phyloP scores from a whole-genome alignment of 2,113 vertebrate genomes.

The Elaphurus davidianus region DNA sequence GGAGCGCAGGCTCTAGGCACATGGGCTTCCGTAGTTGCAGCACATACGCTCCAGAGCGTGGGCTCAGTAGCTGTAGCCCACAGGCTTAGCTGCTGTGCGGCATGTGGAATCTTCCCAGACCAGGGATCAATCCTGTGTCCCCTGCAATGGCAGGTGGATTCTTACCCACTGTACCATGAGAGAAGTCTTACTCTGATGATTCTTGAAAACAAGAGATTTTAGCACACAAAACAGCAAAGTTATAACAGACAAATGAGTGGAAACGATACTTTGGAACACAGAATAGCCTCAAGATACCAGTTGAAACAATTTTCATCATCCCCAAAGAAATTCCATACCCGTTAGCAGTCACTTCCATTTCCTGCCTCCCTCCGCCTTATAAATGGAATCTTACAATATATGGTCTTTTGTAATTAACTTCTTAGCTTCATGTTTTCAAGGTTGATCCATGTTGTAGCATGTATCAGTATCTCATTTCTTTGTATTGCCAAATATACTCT shows the following conservation, averaged over 20 bases:
- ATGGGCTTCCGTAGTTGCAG: neutral
- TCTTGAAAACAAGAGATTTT: neutral
- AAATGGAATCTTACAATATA: neutral
- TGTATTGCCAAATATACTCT: neutral
- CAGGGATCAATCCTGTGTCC: neutral
- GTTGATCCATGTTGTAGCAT: neutral
- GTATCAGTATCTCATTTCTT: neutral
- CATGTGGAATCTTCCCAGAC: neutral
- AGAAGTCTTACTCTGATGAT: neutral
- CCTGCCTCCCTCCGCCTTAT: rapidly evolving
- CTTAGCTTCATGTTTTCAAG: neutral
- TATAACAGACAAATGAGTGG: neutral
- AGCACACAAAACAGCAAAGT: neutral
- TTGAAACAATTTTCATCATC: neutral
- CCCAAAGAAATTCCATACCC: neutral
- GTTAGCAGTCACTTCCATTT: neutral
- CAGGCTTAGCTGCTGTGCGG: neutral
- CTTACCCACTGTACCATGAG: neutral
- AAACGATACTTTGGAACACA: neutral
- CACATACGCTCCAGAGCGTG: neutral
- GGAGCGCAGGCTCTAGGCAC: neutral
- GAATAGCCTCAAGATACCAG: neutral
- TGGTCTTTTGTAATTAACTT: neutral
- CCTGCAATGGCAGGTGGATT: neutral
- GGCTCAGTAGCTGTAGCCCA: neutral